Percentiles rank a stretch among this genome's conserved stretches.
Evolutionary conservation across 2,888 invertebrate genomes (phyloP).

Genomic region (Ametastegia equiseti): DNA sequence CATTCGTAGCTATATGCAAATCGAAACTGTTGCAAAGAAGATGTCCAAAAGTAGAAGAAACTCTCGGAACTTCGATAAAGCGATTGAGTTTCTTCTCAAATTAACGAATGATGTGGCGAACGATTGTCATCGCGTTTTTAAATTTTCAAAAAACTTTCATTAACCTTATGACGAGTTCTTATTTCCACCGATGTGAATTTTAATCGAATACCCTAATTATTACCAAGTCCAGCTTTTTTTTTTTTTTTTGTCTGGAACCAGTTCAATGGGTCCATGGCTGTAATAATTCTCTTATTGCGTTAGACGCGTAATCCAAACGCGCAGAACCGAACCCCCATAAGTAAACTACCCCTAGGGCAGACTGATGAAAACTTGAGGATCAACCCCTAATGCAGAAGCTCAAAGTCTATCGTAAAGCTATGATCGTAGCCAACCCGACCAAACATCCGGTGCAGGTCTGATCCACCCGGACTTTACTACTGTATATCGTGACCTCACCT

Average conservation of each 20-base stretch:
- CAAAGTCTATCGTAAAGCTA: neutral
- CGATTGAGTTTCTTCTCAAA: neutral
- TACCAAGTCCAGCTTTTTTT: too few relatives aligned
- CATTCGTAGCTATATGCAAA: neutral
- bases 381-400: neutral
- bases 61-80: neutral
- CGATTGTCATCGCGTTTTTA: too few relatives aligned
- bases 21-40: neutral
- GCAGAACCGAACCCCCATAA: neutral
- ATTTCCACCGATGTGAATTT: too few relatives aligned
- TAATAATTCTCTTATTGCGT: neutral
- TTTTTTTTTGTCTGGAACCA: too few relatives aligned
- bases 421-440: neutral
- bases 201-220: too few relatives aligned
- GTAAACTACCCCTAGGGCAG: neutral
- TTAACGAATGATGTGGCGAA: neutral
- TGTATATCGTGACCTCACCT: neutral
- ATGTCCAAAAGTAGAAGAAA: neutral
- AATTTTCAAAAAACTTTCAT: neutral
- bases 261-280: neutral
- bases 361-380: neutral
- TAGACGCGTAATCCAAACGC: too few relatives aligned
- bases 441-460: constrained; percentile 26
- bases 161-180: too few relatives aligned
- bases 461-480: constrained; percentile 28